phyloP scores from a whole-genome alignment of 2,888 invertebrate species.

The Alviniconcha strummeri region DNA sequence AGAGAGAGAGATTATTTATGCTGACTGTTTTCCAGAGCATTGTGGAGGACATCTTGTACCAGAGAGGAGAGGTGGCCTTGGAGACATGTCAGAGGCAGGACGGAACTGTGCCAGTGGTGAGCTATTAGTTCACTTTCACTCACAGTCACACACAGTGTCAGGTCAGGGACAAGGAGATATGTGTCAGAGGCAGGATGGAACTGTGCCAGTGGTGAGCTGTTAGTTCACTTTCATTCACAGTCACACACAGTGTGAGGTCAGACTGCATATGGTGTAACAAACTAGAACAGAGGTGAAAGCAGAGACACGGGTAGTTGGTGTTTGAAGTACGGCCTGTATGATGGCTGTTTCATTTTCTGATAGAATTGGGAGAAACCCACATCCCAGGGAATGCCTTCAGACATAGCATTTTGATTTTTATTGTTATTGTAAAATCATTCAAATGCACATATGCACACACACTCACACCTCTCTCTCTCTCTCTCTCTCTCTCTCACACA shows the following conservation, averaged over 20 bases:
- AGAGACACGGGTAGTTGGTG: too few species aligned
- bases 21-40: constrained; percentile 48
- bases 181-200: constrained; percentile 56
- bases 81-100: constrained; percentile 54
- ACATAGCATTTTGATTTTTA: not conserved
- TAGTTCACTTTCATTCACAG: too few species aligned
- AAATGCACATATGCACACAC: not conserved
- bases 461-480: not conserved
- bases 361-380: too few species aligned
- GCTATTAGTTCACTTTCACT: constrained; percentile 25
- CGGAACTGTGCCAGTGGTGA: constrained; percentile 66
- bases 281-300: too few species aligned
- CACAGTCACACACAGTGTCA: too few species aligned
- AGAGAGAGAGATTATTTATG: too few species aligned
- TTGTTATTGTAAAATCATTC: too few species aligned
- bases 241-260: too few species aligned
- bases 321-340: too few species aligned
- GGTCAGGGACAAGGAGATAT: constrained; percentile 30
- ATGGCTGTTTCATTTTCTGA: too few species aligned
- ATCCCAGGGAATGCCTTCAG: not conserved
- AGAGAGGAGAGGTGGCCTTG: constrained; percentile 55
- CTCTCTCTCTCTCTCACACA: not conserved
- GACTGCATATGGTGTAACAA: too few species aligned
- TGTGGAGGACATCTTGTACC: constrained; percentile 68
- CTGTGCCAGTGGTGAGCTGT: constrained; percentile 64